These are phyloP conservation scores for Typhlichthys subterraneus DNA, from an alignment of 2,797 vertebrate species.

Conservation along the genomic window DNA sequence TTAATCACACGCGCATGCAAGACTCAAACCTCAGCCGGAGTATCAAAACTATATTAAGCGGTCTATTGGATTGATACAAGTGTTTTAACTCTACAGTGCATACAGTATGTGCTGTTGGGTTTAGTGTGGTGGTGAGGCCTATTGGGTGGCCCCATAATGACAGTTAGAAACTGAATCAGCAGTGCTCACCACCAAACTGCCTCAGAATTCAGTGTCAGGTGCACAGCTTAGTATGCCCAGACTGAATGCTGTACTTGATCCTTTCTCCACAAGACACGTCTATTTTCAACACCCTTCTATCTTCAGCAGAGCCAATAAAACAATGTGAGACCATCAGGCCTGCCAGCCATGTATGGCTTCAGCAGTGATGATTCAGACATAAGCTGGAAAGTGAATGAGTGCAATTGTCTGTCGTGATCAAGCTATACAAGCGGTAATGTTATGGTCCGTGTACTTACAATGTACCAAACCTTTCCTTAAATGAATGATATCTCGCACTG, in stretches of 20 bases:
- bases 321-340: slow-evolving; percentile 17
- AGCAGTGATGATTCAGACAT: slow-evolving; percentile 19
- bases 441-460: slow-evolving; percentile 10
- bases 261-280: slow-evolving; percentile 32
- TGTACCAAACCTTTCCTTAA: slow-evolving; percentile 3
- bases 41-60: slow-evolving; percentile 2
- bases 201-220: not conserved
- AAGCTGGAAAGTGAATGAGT: slow-evolving; percentile 30
- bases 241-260: slow-evolving; percentile 5
- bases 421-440: not conserved
- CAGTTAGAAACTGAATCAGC: slow-evolving; percentile 67
- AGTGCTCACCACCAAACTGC: slow-evolving; percentile 41
- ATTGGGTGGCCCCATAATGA: slow-evolving; percentile 69
- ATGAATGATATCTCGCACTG: not conserved
- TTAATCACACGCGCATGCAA: slow-evolving; percentile 29
- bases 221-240: slow-evolving; percentile 7
- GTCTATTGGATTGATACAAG: slow-evolving; percentile 9
- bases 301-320: slow-evolving; percentile 48
- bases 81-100: slow-evolving; percentile 9
- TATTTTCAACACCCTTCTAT: slow-evolving; percentile 31
- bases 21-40: slow-evolving; percentile 25
- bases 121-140: slow-evolving; percentile 52
- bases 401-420: slow-evolving; percentile 16
- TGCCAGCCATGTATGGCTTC: slow-evolving; percentile 29
- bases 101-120: slow-evolving; percentile 41